phyloP scores from a whole-genome alignment of 2,113 vertebrate genomes.

The Aplodontia rufa region DNA sequence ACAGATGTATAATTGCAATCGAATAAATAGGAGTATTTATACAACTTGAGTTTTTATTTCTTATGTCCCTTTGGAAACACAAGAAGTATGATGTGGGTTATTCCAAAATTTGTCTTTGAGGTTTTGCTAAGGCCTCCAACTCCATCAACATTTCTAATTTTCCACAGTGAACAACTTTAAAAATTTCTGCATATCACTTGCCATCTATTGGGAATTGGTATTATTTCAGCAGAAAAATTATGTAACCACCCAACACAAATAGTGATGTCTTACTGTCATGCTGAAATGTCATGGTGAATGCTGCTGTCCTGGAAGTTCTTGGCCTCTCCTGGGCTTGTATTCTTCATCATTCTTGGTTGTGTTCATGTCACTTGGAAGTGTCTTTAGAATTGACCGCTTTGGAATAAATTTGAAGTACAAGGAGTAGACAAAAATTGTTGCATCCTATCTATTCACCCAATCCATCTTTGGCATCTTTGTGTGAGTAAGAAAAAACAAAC shows the following conservation, averaged over 20 bases:
- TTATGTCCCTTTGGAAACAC: neutral
- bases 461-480: neutral
- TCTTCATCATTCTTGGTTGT: neutral
- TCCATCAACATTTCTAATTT: neutral
- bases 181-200: neutral
- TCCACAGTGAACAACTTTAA: neutral
- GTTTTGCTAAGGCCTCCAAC: neutral
- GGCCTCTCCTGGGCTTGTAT: too few relatives aligned
- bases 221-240: neutral
- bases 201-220: neutral
- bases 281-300: neutral
- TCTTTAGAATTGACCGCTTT: neutral
- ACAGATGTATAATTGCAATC: neutral
- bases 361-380: neutral
- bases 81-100: neutral
- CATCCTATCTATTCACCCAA: neutral
- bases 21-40: neutral
- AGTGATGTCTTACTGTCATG: rapidly evolving
- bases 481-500: neutral
- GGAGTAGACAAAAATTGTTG: neutral
- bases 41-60: neutral
- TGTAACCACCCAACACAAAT: neutral
- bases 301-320: neutral
- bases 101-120: neutral
- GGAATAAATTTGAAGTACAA: too few relatives aligned